A percentile compares a stretch with the other conserved stretches of the same genome.
phyloP scores from a whole-genome alignment of 1,140 invertebrate species.

The Drosophila saltans region DNA sequence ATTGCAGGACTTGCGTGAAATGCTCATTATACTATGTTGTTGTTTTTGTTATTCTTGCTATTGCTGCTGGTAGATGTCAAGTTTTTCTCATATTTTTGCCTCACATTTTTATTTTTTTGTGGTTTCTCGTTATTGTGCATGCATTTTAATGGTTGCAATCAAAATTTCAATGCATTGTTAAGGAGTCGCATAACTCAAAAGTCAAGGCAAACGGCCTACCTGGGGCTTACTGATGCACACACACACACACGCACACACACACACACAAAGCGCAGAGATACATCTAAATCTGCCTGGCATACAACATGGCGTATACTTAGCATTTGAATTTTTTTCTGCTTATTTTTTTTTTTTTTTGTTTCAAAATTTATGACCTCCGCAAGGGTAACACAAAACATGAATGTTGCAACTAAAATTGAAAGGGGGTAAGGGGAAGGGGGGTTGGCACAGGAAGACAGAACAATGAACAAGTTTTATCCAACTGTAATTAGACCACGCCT shows the following conservation, averaged over 20 bases:
- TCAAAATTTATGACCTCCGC: conserved; percentile 49
- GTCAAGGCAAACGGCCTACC: conserved; percentile 38
- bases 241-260: background rate
- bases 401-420: conserved; percentile 34
- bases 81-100: conserved; percentile 11
- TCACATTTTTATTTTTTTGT: conserved; percentile 20
- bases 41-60: conserved; percentile 31
- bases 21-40: conserved; percentile 66
- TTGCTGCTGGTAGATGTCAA: conserved; percentile 23
- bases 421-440: background rate
- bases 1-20: conserved; percentile 57
- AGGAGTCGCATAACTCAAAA: conserved; percentile 33
- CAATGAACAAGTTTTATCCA: conserved; percentile 57
- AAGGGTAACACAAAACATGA: conserved; percentile 35
- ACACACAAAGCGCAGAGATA: background rate
- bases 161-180: conserved; percentile 76
- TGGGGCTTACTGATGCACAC: background rate
- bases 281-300: conserved; percentile 19
- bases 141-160: conserved; percentile 79
- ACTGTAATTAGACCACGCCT: conserved; percentile 66
- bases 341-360: conserved; percentile 33
- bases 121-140: conserved; percentile 38
- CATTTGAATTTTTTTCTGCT: conserved; percentile 57
- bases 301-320: conserved; percentile 61
- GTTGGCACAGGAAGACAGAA: conserved; percentile 22